These are phyloP conservation scores for Rhyacophila evoluta DNA, from an alignment of 2,888 invertebrate species.

Conservation along the genomic window DNA sequence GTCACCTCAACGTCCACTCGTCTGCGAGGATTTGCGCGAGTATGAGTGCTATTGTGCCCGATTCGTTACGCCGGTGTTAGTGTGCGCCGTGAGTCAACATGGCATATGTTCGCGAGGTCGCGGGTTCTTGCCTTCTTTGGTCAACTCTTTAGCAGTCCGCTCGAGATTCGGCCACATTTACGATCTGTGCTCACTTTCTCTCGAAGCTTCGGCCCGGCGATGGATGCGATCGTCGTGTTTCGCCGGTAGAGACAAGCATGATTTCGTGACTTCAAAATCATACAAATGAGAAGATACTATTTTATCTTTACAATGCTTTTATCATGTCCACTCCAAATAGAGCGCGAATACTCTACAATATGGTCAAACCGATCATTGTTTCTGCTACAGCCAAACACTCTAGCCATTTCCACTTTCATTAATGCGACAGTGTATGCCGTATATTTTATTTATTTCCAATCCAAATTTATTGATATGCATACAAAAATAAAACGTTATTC, in stretches of 20 bases:
- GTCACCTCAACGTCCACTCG: slow-evolving; percentile 10
- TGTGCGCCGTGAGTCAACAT: slow-evolving; percentile 5
- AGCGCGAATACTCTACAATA: too few species aligned
- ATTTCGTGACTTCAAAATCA: too few species aligned
- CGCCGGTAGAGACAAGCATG: not conserved
- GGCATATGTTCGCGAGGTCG: slow-evolving; percentile 17
- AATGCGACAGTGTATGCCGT: too few species aligned
- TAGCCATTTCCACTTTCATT: too few species aligned
- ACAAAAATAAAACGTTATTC: too few species aligned
- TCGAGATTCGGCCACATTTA: not conserved
- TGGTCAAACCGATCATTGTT: too few species aligned
- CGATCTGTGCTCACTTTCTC: slow-evolving; percentile 5
- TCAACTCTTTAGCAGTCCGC: slow-evolving; percentile 3
- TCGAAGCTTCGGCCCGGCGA: not conserved
- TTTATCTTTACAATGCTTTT: too few species aligned
- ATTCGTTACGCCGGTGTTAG: not conserved
- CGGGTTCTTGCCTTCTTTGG: slow-evolving; percentile 18
- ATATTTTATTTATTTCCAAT: too few species aligned
- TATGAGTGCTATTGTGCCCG: not conserved
- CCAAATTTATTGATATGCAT: too few species aligned
- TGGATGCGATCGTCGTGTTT: not conserved
- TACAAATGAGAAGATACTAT: too few species aligned
- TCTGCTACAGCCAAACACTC: too few species aligned
- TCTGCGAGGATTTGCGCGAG: not conserved
- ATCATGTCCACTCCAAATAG: too few species aligned